Conservation (phyloP, 2,113 vertebrate genomes). For the Opisthocomus hoazin region DNA sequence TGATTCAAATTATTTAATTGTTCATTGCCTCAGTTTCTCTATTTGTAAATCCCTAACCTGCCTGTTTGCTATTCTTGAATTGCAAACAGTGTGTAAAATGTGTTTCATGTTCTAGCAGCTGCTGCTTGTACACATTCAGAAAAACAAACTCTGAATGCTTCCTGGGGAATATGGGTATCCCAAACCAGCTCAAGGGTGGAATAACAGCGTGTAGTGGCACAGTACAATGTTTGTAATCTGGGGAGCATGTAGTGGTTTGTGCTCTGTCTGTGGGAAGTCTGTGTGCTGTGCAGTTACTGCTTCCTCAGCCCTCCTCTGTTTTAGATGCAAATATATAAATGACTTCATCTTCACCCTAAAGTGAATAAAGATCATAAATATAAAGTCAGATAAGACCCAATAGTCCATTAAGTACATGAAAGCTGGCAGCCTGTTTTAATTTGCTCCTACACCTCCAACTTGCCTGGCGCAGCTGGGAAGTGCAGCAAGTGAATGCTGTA, state of each 20-base stretch:
- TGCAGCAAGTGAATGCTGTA: neutral
- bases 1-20: neutral
- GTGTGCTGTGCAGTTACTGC: neutral
- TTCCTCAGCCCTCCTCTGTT: neutral
- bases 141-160: neutral
- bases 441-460: neutral
- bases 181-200: neutral
- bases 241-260: neutral
- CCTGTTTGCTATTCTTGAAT: neutral
- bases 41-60: neutral
- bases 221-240: neutral
- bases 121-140: neutral
- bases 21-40: neutral
- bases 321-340: neutral
- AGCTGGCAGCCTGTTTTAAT: neutral
- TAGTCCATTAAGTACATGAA: neutral
- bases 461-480: neutral
- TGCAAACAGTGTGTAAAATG: neutral
- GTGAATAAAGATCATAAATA: neutral
- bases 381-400: neutral
- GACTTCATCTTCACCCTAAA: neutral
- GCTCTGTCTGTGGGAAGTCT: neutral
- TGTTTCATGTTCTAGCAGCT: neutral
- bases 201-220: neutral
- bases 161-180: neutral